Conservation (phyloP, 1,140 invertebrate species). For the Drosophila azteca region DNA sequence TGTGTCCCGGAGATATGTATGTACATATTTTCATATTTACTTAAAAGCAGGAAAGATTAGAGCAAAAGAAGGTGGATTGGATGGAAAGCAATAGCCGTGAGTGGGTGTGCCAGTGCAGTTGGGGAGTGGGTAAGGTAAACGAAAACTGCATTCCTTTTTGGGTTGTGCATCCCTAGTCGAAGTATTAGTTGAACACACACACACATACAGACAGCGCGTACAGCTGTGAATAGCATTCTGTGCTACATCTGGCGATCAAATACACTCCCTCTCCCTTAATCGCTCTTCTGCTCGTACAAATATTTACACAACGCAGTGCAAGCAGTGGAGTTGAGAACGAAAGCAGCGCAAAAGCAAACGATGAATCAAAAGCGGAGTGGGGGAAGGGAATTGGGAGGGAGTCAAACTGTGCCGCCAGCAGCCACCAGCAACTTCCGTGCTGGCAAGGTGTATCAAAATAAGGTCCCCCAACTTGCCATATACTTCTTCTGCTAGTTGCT, state of each 20-base stretch:
- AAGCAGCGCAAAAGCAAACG: constrained; percentile 29
- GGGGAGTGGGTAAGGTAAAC: constrained; percentile 19
- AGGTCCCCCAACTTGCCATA: not conserved
- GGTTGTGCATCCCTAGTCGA: constrained; percentile 23
- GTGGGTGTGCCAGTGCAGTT: not conserved
- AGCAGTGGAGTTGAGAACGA: constrained; percentile 33
- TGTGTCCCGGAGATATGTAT: constrained; percentile 13
- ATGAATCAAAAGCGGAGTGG: not conserved
- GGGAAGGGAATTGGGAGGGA: constrained; percentile 11
- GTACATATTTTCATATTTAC: constrained; percentile 12
- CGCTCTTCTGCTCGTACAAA: constrained; percentile 41
- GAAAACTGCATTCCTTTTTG: constrained; percentile 10
- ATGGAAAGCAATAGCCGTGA: constrained; percentile 1
- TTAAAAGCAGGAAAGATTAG: constrained; percentile 8
- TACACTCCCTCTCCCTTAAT: constrained; percentile 24
- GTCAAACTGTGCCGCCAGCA: constrained; percentile 62
- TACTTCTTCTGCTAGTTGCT: constrained; percentile 24
- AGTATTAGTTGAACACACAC: not conserved
- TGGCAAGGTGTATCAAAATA: constrained; percentile 4
- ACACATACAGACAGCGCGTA: constrained; percentile 5
- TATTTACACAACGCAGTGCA: constrained; percentile 59
- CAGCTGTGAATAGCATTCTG: constrained; percentile 58
- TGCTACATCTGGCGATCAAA: constrained; percentile 70
- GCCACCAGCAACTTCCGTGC: constrained; percentile 59
- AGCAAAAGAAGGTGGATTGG: constrained; percentile 6